Conservation (phyloP, 2,797 vertebrate genomes). For the Limosa lapponica region DNA sequence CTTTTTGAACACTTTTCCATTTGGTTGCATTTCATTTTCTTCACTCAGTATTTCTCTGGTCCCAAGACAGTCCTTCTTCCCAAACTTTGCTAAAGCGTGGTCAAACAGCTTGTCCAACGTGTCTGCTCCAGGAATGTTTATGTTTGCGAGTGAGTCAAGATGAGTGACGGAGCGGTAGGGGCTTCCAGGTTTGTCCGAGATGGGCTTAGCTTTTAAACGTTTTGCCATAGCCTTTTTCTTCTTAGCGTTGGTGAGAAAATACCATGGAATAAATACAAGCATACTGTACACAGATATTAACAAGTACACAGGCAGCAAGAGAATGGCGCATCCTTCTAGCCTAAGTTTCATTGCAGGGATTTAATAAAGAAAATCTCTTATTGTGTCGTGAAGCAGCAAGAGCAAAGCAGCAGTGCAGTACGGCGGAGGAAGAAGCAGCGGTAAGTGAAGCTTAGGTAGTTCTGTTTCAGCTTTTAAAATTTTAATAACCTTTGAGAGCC, state of each 20-base stretch:
- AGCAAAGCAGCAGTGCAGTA: slow-evolving; percentile 71
- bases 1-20: slow-evolving; percentile 98
- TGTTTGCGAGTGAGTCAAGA: slow-evolving; percentile 87
- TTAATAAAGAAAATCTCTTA: slow-evolving; percentile 24
- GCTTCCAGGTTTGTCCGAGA: slow-evolving; percentile 84
- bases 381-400: slow-evolving; percentile 70
- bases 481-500: slow-evolving; percentile 82
- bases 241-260: slow-evolving; percentile 91
- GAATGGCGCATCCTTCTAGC: slow-evolving; percentile 81
- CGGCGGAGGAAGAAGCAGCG: slow-evolving; percentile 53
- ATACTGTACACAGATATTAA: slow-evolving; percentile 93
- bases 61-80: slow-evolving; percentile 86
- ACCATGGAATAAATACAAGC: slow-evolving; percentile 97
- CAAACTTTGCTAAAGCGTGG: slow-evolving; percentile 86
- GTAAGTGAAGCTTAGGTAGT: slow-evolving; percentile 45
- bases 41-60: slow-evolving; percentile 90
- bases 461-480: slow-evolving; percentile 70
- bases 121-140: slow-evolving; percentile 91
- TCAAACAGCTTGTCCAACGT: slow-evolving; percentile 94
- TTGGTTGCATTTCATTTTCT: slow-evolving; percentile 95
- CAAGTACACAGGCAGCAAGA: slow-evolving; percentile 91
- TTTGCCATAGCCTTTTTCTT: slow-evolving; percentile 86
- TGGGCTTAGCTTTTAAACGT: slow-evolving; percentile 90
- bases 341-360: slow-evolving; percentile 84
- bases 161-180: slow-evolving; percentile 91